A percentile compares a stretch with the other conserved stretches of the same genome.
These are phyloP conservation scores for Anguilla anguilla DNA, from an alignment of 2,797 vertebrate genomes.

Conservation along the genomic window DNA sequence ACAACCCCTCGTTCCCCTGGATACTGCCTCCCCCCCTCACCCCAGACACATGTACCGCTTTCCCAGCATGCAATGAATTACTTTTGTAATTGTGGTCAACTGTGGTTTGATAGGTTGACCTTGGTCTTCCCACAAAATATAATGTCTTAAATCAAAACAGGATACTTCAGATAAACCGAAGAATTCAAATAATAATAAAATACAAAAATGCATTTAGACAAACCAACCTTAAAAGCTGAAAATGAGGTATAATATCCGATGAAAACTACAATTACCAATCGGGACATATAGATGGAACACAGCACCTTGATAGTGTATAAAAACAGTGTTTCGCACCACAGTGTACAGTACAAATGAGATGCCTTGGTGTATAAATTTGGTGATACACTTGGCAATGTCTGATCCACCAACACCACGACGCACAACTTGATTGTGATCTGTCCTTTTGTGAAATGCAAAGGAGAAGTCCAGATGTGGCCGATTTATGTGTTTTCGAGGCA, in stretches of 20 bases:
- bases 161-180: neutral
- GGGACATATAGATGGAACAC: neutral
- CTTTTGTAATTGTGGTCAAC: neutral
- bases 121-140: neutral
- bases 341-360: neutral
- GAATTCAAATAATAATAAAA: neutral
- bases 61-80: neutral
- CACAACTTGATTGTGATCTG: conserved; percentile 46
- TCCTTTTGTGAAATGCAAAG: conserved; percentile 47
- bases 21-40: neutral
- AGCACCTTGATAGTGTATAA: neutral
- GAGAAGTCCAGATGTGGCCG: conserved; percentile 66
- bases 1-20: neutral
- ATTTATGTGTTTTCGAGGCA: conserved; percentile 73
- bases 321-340: neutral
- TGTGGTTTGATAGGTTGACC: neutral
- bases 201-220: neutral
- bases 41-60: neutral
- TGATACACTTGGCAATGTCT: neutral
- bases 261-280: neutral
- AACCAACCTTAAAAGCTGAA: neutral
- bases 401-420: conserved; percentile 23
- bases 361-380: neutral
- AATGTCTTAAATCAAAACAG: neutral
- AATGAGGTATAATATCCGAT: neutral